A percentile compares a stretch with the other conserved stretches of the same genome.
These are phyloP conservation scores for Kradibia gibbosae DNA, from an alignment of 1,140 invertebrate genomes.

Conservation along the genomic window DNA sequence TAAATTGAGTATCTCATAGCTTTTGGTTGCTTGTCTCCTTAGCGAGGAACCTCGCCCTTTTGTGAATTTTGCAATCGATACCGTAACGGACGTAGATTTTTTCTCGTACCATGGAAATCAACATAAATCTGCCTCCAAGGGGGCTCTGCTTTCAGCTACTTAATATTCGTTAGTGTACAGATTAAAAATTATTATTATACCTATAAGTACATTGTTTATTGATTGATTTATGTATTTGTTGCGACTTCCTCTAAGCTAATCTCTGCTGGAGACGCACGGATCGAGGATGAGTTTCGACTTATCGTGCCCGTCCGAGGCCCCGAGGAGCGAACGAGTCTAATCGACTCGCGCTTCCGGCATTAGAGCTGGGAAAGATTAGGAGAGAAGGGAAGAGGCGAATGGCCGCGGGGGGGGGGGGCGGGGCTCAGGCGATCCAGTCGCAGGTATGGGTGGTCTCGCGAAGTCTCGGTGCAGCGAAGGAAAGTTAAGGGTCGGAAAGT, in stretches of 20 bases:
- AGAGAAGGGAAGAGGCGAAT: too few relatives aligned
- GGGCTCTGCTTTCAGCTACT: not conserved
- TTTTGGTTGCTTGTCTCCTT: not conserved
- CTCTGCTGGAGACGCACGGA: not conserved
- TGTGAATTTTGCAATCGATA: conserved; percentile 8
- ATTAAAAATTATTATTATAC: conserved; percentile 13
- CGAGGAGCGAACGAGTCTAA: not conserved
- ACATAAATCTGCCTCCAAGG: not conserved
- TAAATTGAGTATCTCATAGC: not conserved
- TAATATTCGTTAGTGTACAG: not conserved
- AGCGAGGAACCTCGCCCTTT: not conserved
- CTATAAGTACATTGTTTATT: conserved; percentile 20
- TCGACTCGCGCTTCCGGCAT: not conserved
- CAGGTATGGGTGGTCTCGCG: too few relatives aligned
- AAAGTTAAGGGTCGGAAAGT: not conserved
- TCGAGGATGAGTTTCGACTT: not conserved
- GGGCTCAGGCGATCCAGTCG: too few relatives aligned
- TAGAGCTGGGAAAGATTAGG: too few relatives aligned
- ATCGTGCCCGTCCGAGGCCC: not conserved
- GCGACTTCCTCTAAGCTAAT: not conserved
- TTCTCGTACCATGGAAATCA: not conserved
- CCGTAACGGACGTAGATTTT: not conserved
- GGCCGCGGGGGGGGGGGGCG: too few relatives aligned
- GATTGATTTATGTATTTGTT: not conserved
- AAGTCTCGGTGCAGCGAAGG: too few relatives aligned